Base-by-base conservation (phyloP, 2,797 vertebrate genomes). In the Allenopithecus nigroviridis region DNA sequence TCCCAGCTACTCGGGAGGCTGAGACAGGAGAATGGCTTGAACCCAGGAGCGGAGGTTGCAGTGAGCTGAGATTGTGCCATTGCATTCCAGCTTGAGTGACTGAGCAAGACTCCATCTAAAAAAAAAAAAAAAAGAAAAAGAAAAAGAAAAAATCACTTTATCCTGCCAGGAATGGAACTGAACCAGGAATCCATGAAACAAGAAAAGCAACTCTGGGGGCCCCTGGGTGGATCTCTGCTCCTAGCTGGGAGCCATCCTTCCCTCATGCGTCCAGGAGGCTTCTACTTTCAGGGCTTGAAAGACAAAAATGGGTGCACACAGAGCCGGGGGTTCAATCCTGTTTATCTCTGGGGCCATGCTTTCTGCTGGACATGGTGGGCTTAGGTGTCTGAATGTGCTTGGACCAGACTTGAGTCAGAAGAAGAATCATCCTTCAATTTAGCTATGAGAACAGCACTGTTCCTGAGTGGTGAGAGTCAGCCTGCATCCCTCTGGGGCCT, bases 21-120 rank as follows among this genome's bases (percentile, higher is more conserved):
- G 7, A 33, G 61, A 68, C 61, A n/a, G 8, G 61, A n/a, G 33
- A 68, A n/a, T n/a, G 33, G 61, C 33, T 68, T 68, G 61, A n/a
- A 68, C 7, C 16, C 33, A 68, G 61, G 61, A 68, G 61, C 7
- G 0, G 61, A n/a, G 61, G 33, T 9, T 68, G 61, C 61, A 68
- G 61, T n/a, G 61, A 68, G 16, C 33, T 8, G 8, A 68, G 33
- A n/a, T 68, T 0, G 3, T 0, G 0, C 16, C 33, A 19, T 9
- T 68, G 7, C 33, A n/a, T 16, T 68, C 61, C 33, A n/a, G 61
- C 16, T 33, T 68, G 61, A 3, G 61, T 68, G 33, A 68, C 61
- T 68, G 33, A n/a, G 61, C 0, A 0, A 68, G 61, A n/a, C 33
- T 19, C 1, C 3, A 0, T n/a, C n/a, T n/a, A 59, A 2, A 59